phyloP scores from a whole-genome alignment of 2,113 vertebrate species.

The Tautogolabrus adspersus region DNA sequence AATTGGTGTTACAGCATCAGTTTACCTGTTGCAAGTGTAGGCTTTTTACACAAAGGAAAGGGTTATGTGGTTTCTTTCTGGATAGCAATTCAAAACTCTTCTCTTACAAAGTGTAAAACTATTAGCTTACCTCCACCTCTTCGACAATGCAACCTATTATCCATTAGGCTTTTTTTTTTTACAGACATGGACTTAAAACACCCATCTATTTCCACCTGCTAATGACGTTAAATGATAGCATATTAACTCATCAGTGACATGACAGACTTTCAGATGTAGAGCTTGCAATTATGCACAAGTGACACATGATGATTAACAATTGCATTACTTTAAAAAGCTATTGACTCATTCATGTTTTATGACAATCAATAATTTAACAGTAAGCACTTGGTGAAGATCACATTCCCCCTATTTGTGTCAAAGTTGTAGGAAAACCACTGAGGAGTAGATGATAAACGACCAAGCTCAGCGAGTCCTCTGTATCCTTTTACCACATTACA shows the following conservation, averaged over 20 bases:
- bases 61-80: no score
- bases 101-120: neutral
- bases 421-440: slow-evolving; percentile 90
- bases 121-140: neutral
- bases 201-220: slow-evolving; percentile 21
- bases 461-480: slow-evolving; percentile 86
- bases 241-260: slow-evolving; percentile 32
- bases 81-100: neutral
- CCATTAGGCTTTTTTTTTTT: neutral
- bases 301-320: slow-evolving; percentile 68
- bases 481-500: slow-evolving; percentile 75
- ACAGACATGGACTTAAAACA: slow-evolving; percentile 4
- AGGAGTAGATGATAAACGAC: slow-evolving; percentile 86
- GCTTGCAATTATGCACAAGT: slow-evolving; percentile 58
- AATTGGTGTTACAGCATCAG: no score
- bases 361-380: slow-evolving; percentile 84
- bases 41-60: no score
- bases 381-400: slow-evolving; percentile 85
- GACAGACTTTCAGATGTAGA: slow-evolving; percentile 50
- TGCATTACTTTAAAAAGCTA: slow-evolving; percentile 77
- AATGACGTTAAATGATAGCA: slow-evolving; percentile 47
- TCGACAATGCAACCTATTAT: neutral
- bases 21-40: no score
- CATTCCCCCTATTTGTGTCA: slow-evolving; percentile 89
- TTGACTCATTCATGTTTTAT: slow-evolving; percentile 82